Evolutionary conservation across 2,113 vertebrate genomes (phyloP).

Genomic region (Leptocoma aspasia): DNA sequence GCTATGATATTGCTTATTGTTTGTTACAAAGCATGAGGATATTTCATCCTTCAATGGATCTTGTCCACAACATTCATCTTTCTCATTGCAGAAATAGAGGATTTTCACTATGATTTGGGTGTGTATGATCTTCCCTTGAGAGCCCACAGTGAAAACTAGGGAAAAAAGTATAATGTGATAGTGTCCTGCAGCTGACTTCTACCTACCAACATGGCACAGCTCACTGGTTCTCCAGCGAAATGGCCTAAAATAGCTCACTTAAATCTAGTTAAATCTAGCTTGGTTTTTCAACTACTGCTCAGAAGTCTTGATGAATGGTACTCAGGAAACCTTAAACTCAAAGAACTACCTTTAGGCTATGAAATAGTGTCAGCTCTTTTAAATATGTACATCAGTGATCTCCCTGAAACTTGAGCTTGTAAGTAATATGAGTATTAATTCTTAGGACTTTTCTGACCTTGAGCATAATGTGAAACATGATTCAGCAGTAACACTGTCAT

Average conservation of each 20-base stretch:
- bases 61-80: not conserved
- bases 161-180: not conserved
- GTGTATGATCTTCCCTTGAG: not conserved
- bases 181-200: not conserved
- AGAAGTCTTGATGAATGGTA: not conserved
- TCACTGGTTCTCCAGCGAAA: not conserved
- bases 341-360: not conserved
- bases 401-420: not conserved
- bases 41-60: not conserved
- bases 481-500: not conserved
- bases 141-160: not conserved
- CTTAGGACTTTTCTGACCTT: not conserved
- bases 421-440: not conserved
- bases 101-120: not conserved
- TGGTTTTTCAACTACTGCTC: not conserved
- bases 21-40: not conserved
- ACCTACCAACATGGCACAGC: not conserved
- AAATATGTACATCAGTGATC: not conserved
- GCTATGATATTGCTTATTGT: not conserved
- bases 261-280: not conserved
- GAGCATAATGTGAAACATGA: not conserved
- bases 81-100: not conserved
- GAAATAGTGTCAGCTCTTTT: not conserved
- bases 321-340: not conserved
- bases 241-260: not conserved